These are phyloP conservation scores for Atractosteus spatula DNA, from an alignment of 2,113 vertebrate species.

Conservation along the genomic window DNA sequence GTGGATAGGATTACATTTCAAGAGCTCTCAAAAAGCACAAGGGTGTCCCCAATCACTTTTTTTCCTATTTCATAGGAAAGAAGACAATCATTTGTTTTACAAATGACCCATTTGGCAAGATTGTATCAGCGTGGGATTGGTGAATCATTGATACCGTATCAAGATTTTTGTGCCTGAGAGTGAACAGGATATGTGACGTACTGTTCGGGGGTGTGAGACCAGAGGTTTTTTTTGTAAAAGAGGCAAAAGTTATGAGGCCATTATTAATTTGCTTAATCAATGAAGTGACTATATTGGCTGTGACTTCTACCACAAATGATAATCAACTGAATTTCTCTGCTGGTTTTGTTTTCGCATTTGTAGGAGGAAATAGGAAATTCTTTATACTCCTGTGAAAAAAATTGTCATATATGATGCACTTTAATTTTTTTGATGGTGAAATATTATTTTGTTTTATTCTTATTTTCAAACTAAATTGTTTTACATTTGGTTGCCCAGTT, in stretches of 20 bases:
- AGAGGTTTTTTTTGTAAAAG: neutral
- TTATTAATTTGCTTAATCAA: neutral
- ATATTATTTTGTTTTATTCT: too few relatives aligned
- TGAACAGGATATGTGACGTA: neutral
- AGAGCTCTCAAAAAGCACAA: conserved; percentile 18
- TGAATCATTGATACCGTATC: conserved; percentile 12
- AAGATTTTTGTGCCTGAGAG: conserved; percentile 11
- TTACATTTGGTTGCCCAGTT: too few relatives aligned
- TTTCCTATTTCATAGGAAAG: conserved; percentile 13
- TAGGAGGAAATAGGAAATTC: neutral
- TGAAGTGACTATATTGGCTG: neutral
- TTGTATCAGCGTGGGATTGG: conserved; percentile 23
- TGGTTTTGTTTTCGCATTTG: neutral
- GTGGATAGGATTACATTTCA: conserved; percentile 21
- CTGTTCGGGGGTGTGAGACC: neutral
- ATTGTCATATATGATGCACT: too few relatives aligned
- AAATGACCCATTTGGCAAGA: conserved; percentile 23
- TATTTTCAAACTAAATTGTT: too few relatives aligned
- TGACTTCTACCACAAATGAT: neutral
- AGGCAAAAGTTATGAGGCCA: too few relatives aligned
- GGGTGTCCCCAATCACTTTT: conserved; percentile 11
- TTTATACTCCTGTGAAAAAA: neutral
- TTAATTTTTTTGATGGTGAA: too few relatives aligned
- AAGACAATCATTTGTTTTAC: conserved; percentile 26
- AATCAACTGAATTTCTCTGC: too few relatives aligned